A percentile compares a stretch with the other conserved stretches of the same genome.
Conservation (phyloP, 1,140 invertebrate species). For the Papilio glaucus region DNA sequence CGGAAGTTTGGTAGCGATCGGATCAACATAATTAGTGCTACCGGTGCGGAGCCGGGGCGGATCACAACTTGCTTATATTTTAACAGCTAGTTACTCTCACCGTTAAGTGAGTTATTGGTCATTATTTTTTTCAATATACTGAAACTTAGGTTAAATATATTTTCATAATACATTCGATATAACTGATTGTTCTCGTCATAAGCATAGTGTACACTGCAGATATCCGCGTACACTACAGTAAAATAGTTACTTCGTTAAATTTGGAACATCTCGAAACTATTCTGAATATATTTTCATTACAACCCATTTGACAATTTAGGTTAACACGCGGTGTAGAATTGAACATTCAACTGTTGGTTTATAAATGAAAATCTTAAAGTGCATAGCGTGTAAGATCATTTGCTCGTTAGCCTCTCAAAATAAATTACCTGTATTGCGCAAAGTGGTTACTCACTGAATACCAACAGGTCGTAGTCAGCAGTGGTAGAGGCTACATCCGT, state of each 20-base stretch:
- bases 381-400: background rate
- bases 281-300: constrained; percentile 16
- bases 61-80: no score
- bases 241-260: background rate
- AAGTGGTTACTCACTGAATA: constrained; percentile 63
- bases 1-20: no score
- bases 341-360: background rate
- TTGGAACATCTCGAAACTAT: background rate
- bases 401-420: constrained; percentile 44
- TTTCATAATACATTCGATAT: no score
- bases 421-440: constrained; percentile 65
- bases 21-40: no score
- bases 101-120: no score
- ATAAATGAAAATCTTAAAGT: background rate
- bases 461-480: constrained; percentile 58
- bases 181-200: no score
- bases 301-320: constrained; percentile 13
- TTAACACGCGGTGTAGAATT: constrained; percentile 8
- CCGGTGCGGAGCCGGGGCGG: no score
- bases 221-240: no score
- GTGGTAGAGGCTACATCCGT: constrained; percentile 35
- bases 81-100: no score
- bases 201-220: no score
- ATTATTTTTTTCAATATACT: no score
- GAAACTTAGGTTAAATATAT: no score